phyloP scores from a whole-genome alignment of 2,888 invertebrate species.

The Conus canariensis region DNA sequence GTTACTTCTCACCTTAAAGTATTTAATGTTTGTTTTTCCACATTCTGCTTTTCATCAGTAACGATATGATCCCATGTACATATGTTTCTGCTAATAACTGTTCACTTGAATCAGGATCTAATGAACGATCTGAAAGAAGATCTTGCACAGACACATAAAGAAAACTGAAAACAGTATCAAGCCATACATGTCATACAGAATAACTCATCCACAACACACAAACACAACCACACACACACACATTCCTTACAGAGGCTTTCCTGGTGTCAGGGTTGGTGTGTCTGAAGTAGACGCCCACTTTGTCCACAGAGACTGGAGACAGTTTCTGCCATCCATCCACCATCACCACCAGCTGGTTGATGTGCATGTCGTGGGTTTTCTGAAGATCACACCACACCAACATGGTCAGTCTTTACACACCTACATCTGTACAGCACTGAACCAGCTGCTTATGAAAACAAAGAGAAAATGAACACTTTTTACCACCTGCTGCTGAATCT shows the following conservation, averaged over 20 bases:
- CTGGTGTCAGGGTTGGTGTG: constrained; percentile 75
- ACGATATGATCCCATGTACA: no score
- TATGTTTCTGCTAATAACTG: no score
- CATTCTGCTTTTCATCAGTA: no score
- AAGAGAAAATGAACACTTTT: neutral
- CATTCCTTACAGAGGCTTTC: constrained; percentile 46
- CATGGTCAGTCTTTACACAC: neutral
- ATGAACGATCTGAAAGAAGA: no score
- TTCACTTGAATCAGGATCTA: no score
- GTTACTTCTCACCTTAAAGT: no score
- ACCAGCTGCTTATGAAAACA: no score
- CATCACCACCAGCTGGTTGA: constrained; percentile 92
- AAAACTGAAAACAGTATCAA: no score
- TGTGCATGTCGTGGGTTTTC: constrained; percentile 87
- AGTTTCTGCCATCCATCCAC: constrained; percentile 94
- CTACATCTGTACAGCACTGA: neutral
- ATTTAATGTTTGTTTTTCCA: no score
- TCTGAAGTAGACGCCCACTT: constrained; percentile 94
- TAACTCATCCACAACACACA: neutral
- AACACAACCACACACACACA: neutral
- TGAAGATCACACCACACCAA: constrained; percentile 49
- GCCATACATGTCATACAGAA: neutral
- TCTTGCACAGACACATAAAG: no score
- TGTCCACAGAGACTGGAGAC: constrained; percentile 95
- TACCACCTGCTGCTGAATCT: neutral